phyloP scores from a whole-genome alignment of 2,888 invertebrate genomes.

The Tachina lurida region DNA sequence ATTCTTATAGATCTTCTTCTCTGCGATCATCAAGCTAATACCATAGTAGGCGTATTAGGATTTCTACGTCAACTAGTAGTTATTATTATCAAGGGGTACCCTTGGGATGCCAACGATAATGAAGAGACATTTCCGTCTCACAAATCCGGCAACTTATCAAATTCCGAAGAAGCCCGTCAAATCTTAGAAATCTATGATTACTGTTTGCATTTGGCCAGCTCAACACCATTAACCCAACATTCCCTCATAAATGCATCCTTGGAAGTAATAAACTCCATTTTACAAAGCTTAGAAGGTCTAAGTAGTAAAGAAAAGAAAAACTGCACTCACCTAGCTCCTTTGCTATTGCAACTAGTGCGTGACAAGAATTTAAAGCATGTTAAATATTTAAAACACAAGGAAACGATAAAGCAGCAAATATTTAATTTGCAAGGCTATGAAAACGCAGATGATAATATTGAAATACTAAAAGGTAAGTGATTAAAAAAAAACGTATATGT shows the following conservation, averaged over 20 bases:
- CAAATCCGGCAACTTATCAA: constrained; percentile 52
- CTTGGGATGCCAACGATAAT: constrained; percentile 74
- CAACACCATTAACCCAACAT: constrained; percentile 89
- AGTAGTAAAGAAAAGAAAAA: constrained; percentile 66
- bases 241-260: constrained; percentile 94
- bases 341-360: constrained; percentile 53
- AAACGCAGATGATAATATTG: constrained; percentile 68
- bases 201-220: constrained; percentile 88
- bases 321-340: constrained; percentile 55
- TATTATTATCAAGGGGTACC: constrained; percentile 82
- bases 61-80: constrained; percentile 87
- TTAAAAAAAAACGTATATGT: background rate
- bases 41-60: constrained; percentile 87
- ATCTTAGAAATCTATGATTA: constrained; percentile 89
- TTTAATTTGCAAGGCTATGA: constrained; percentile 82
- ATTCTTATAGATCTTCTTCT: constrained; percentile 78
- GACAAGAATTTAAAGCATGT: constrained; percentile 78
- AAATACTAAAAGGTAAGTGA: constrained; percentile 54
- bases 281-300: constrained; percentile 78
- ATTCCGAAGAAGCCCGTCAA: constrained; percentile 78
- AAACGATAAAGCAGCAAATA: constrained; percentile 83
- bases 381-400: constrained; percentile 82
- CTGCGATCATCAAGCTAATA: constrained; percentile 82
- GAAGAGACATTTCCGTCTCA: constrained; percentile 69
- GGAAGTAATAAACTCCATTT: constrained; percentile 85